Evolutionary conservation across 2,113 vertebrate genomes (phyloP).

Genomic region (Phrynosoma platyrhinos): DNA sequence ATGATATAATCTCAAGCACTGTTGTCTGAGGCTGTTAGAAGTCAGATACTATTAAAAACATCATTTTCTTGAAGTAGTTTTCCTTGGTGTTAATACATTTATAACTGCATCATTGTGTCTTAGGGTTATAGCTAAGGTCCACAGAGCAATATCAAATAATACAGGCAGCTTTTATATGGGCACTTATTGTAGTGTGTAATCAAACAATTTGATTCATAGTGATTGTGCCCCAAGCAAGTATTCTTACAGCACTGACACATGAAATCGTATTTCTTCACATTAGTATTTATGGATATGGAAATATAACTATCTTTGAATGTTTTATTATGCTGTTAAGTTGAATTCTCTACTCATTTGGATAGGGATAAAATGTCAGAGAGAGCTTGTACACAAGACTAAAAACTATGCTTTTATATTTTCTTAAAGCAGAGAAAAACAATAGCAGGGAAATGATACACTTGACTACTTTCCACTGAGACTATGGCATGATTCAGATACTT

Average conservation of each 20-base stretch:
- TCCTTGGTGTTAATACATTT: slow-evolving; percentile 28
- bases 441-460: neutral
- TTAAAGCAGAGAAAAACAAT: neutral
- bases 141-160: slow-evolving; percentile 34
- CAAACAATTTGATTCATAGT: slow-evolving; percentile 44
- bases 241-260: slow-evolving; percentile 22
- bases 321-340: slow-evolving; percentile 12
- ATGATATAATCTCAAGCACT: slow-evolving; percentile 10
- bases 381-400: neutral
- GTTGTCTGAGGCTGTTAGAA: slow-evolving; percentile 20
- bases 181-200: slow-evolving; percentile 29
- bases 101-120: slow-evolving; percentile 31
- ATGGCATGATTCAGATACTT: neutral
- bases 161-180: slow-evolving; percentile 30
- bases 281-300: slow-evolving; percentile 39
- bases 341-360: slow-evolving; percentile 20
- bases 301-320: slow-evolving; percentile 30
- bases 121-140: slow-evolving; percentile 32
- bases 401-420: neutral
- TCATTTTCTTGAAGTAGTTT: slow-evolving; percentile 17
- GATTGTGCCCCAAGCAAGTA: slow-evolving; percentile 17
- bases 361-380: neutral
- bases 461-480: neutral
- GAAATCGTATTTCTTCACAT: slow-evolving; percentile 44
- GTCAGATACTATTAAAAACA: slow-evolving; percentile 28